Conservation (phyloP, 2,888 invertebrate species). For the Teinopalpus imperialis region DNA sequence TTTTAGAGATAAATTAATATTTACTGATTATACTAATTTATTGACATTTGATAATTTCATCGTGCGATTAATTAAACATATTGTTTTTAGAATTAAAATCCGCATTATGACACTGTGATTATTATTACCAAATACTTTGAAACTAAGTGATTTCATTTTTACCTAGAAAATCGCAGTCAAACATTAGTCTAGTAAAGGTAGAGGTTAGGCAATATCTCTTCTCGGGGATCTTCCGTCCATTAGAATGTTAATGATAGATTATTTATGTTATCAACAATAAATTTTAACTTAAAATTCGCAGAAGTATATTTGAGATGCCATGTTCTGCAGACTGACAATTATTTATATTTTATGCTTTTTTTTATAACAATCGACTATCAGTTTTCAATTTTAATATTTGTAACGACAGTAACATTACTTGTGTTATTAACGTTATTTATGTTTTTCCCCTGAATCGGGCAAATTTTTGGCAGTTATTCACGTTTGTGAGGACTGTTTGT, state of each 20-base stretch:
- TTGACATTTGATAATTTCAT: not conserved
- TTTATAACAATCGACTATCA: conserved; percentile 2
- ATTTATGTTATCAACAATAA: no score
- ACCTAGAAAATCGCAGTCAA: conserved; percentile 3
- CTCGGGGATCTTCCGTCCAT: conserved; percentile 10
- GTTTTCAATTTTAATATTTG: conserved; percentile 4
- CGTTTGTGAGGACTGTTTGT: not conserved
- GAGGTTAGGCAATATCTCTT: not conserved
- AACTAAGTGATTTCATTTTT: conserved; percentile 8
- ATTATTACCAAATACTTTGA: conserved; percentile 38
- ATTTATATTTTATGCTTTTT: conserved; percentile 3
- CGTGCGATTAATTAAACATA: not conserved
- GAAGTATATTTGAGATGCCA: conserved; percentile 1
- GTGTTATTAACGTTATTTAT: no score
- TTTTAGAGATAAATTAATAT: not conserved
- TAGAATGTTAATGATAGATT: conserved; percentile 5
- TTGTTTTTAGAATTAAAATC: not conserved
- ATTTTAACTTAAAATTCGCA: not conserved
- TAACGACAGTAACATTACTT: no score
- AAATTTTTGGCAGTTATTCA: not conserved
- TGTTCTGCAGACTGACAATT: conserved; percentile 18
- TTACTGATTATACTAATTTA: not conserved
- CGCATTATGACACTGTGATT: conserved; percentile 37
- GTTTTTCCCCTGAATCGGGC: not conserved
- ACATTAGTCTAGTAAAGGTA: not conserved